Evolutionary conservation across 1,140 invertebrate species (phyloP), one percentile per base, ranked within the genome.

Genomic region (Drosophila dunni): DNA sequence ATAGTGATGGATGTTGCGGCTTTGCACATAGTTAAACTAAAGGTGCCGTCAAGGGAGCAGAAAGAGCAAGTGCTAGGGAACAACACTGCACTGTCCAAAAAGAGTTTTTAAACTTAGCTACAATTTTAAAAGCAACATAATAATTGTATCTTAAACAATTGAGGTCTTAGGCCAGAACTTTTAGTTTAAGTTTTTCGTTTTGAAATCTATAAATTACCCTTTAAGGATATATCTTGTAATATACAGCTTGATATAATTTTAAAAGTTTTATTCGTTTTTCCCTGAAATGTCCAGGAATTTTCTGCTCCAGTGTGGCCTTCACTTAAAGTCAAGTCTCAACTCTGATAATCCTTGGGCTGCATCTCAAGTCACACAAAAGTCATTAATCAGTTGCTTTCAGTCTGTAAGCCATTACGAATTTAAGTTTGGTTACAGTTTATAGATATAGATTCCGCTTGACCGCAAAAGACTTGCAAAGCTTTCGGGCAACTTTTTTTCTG

Each of bases 1-100:
- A 85, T 78, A 71, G 67, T 81, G 82, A 85, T 85, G 82, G 78
- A 82, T 79, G 85, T 60, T 82, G 79, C 75, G 63, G 75, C 75
- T 66, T 68, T 67, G 54, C 61, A 48, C 64, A 86, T 67, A 67
- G 67, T 66, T 63, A 79, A 80, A 68, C 75, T 71, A 33, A 50
- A 56, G 38, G 58, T 38, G 2, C 44, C 29, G 24, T 40, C 4
- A 7, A 17, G 11, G 6, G 34, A 38, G 11, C n/a, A 8, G 15
- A 5, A 42, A 10, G 7, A 53, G 0, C 46, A 29, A 34, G 2
- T 20, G 17, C 17, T 2, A 0, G 17, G 20, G 24, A 13, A 1
- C 40, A 20, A 36, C 64, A 65, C 70, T 65, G 61, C 24, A 29
- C 24, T 29, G 24, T 5, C 24, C 4, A 29, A 29, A 29, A 29